Evolutionary conservation across 2,888 invertebrate species (phyloP).

Genomic region (Asteroscopus sphinx): DNA sequence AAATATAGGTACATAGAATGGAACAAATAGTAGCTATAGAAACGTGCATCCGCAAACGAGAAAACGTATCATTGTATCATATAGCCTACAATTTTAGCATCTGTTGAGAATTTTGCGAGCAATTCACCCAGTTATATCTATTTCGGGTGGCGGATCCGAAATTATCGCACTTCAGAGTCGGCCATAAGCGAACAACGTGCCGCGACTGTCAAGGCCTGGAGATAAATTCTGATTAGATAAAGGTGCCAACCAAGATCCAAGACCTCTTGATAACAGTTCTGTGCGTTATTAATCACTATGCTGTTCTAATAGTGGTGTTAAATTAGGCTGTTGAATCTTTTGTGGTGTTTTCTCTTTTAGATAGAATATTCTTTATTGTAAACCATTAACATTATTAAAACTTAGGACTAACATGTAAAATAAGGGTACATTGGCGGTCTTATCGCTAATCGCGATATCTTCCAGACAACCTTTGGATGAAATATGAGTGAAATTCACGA

Average conservation of each 20-base stretch:
- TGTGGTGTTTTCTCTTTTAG: no score
- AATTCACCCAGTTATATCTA: slow-evolving; percentile 46
- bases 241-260: slow-evolving; percentile 52
- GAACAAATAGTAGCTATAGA: no score
- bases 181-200: slow-evolving; percentile 41
- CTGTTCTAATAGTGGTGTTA: background rate
- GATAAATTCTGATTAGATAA: slow-evolving; percentile 69
- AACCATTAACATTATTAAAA: no score
- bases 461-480: no score
- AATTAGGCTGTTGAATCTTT: background rate
- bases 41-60: slow-evolving; percentile 3
- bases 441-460: no score
- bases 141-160: slow-evolving; percentile 53
- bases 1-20: no score
- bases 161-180: slow-evolving; percentile 45
- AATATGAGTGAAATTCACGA: no score
- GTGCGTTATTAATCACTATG: slow-evolving; percentile 19
- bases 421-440: no score
- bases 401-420: no score
- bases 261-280: slow-evolving; percentile 53
- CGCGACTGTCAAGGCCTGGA: slow-evolving; percentile 61
- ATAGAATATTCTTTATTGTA: no score
- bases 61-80: slow-evolving; percentile 1
- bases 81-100: slow-evolving; percentile 32
- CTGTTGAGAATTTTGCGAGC: slow-evolving; percentile 18